Percentiles rank a stretch among this genome's conserved stretches.
Conservation (phyloP, 2,888 invertebrate species). For the Bugulina stolonifera region DNA sequence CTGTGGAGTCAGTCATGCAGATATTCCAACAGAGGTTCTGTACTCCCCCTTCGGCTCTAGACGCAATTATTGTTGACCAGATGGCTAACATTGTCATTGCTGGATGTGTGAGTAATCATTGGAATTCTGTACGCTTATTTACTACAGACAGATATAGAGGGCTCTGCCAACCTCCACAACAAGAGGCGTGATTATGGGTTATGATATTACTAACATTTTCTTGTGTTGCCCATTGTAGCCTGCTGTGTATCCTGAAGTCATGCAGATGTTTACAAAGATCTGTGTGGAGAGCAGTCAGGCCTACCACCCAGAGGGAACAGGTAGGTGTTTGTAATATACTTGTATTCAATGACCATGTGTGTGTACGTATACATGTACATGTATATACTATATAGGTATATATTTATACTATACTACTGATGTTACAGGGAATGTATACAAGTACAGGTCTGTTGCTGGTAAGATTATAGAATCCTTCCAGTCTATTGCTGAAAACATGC, state of each 20-base stretch:
- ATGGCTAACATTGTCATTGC: slow-evolving; percentile 96
- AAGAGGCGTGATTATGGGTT: too few species aligned
- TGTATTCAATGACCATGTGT: too few species aligned
- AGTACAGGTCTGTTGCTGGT: not conserved
- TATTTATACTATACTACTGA: not conserved
- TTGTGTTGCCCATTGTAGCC: slow-evolving; percentile 52
- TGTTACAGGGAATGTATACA: slow-evolving; percentile 1
- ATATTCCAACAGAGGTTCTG: slow-evolving; percentile 94
- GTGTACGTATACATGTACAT: too few species aligned
- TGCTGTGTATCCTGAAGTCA: slow-evolving; percentile 80
- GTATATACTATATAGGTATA: too few species aligned
- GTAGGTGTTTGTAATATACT: too few species aligned
- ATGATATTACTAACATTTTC: too few species aligned
- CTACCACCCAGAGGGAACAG: slow-evolving; percentile 34
- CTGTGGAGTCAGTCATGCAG: slow-evolving; percentile 87
- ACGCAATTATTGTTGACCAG: slow-evolving; percentile 91
- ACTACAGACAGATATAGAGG: too few species aligned
- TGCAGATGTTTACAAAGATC: slow-evolving; percentile 95
- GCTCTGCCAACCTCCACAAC: too few species aligned
- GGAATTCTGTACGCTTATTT: too few species aligned
- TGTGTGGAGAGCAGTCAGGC: slow-evolving; percentile 76
- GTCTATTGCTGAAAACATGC: slow-evolving; percentile 61
- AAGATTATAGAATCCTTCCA: slow-evolving; percentile 18
- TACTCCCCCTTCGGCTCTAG: slow-evolving; percentile 82
- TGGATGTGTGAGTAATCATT: slow-evolving; percentile 51